These are phyloP conservation scores for Tetragonula carbonaria DNA, from an alignment of 2,888 invertebrate species.

Conservation along the genomic window DNA sequence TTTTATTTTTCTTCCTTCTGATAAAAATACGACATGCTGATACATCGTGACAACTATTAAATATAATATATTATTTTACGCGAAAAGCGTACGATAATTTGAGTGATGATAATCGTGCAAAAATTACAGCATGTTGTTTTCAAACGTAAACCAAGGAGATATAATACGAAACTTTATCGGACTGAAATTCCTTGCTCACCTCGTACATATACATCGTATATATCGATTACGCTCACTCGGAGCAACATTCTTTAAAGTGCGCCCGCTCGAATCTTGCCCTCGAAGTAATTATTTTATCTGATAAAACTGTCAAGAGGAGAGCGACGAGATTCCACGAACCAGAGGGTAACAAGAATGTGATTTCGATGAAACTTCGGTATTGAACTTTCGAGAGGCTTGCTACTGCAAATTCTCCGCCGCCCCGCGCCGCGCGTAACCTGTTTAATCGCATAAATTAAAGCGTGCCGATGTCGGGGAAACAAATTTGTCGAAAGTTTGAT, in stretches of 20 bases:
- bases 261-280: background rate
- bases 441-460: constrained; percentile 58
- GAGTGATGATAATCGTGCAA: too few relatives aligned
- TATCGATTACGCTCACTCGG: background rate
- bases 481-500: constrained; percentile 54
- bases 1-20: too few relatives aligned
- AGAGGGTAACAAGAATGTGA: background rate
- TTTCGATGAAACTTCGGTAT: constrained; percentile 41
- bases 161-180: background rate
- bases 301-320: constrained; percentile 5
- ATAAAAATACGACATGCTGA: too few relatives aligned
- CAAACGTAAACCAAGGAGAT: too few relatives aligned
- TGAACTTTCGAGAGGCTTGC: constrained; percentile 27
- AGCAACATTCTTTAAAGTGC: background rate
- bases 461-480: constrained; percentile 28
- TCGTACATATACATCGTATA: too few relatives aligned
- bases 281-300: constrained; percentile 19
- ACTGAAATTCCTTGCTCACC: background rate
- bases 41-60: too few relatives aligned
- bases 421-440: background rate
- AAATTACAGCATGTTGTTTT: too few relatives aligned
- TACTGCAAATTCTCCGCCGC: background rate
- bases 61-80: too few relatives aligned
- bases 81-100: too few relatives aligned
- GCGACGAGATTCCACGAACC: background rate